These are phyloP conservation scores for Zaprionus gabonicus DNA, from an alignment of 1,140 invertebrate species.

Conservation along the genomic window DNA sequence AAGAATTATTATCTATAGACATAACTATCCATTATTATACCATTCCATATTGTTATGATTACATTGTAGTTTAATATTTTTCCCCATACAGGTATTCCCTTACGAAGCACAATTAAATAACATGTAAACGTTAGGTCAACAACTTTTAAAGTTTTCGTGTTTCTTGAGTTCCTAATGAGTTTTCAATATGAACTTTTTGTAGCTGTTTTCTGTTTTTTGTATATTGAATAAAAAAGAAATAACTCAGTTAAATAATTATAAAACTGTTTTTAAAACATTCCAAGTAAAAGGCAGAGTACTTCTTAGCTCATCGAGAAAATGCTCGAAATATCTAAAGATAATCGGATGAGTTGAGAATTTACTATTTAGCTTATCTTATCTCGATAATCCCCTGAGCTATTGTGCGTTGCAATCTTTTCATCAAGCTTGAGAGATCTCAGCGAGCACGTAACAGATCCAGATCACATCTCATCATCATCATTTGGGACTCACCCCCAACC, in stretches of 20 bases:
- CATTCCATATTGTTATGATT: no score
- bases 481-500: neutral
- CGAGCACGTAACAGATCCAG: conserved; percentile 3
- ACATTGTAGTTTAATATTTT: no score
- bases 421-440: conserved; percentile 24
- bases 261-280: neutral
- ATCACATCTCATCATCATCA: neutral
- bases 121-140: no score
- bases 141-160: no score
- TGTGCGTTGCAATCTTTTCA: conserved; percentile 56
- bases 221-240: neutral
- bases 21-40: no score
- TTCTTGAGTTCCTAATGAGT: no score
- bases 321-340: neutral
- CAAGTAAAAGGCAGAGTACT: neutral
- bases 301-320: neutral
- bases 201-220: no score
- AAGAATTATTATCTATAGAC: no score
- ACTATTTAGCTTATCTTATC: conserved; percentile 19
- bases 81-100: no score
- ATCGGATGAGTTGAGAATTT: neutral
- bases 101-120: no score
- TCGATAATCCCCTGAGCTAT: conserved; percentile 26
- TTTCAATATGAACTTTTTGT: no score
- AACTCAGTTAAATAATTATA: neutral